These are phyloP conservation scores for Lasioglossum villosulum DNA, from an alignment of 2,888 invertebrate genomes.

Conservation along the genomic window DNA sequence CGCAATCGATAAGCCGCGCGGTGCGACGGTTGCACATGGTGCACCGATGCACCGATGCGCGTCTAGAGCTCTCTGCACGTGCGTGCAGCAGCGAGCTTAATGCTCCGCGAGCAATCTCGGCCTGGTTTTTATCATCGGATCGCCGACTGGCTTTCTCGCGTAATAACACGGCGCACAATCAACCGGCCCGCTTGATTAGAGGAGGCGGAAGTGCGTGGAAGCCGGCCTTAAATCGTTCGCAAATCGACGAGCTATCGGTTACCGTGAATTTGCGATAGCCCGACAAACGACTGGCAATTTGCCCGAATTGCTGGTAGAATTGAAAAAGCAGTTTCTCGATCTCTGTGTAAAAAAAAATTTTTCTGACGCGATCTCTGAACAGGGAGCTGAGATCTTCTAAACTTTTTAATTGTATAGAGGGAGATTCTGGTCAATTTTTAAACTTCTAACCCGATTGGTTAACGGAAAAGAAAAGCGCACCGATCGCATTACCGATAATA, in stretches of 20 bases:
- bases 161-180: slow-evolving; percentile 69
- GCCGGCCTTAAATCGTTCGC: slow-evolving; percentile 50
- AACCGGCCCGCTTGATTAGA: slow-evolving; percentile 62
- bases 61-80: slow-evolving; percentile 22
- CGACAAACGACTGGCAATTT: neutral
- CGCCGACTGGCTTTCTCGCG: slow-evolving; percentile 57
- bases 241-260: neutral
- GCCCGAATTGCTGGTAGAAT: neutral
- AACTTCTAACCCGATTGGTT: too few relatives aligned
- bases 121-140: slow-evolving; percentile 66
- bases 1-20: slow-evolving; percentile 71
- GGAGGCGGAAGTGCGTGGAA: slow-evolving; percentile 62
- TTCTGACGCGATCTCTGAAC: too few relatives aligned
- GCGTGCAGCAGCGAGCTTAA: slow-evolving; percentile 50
- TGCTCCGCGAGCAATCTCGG: slow-evolving; percentile 52
- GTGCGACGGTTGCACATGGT: slow-evolving; percentile 8
- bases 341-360: too few relatives aligned
- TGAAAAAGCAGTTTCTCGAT: neutral
- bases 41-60: slow-evolving; percentile 22
- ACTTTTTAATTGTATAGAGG: too few relatives aligned
- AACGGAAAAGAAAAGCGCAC: too few relatives aligned
- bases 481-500: too few relatives aligned
- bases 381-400: too few relatives aligned
- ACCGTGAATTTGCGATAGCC: neutral
- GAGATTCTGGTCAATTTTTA: too few relatives aligned